phyloP scores from a whole-genome alignment of 2,888 invertebrate species.

The Gortyna flavago region DNA sequence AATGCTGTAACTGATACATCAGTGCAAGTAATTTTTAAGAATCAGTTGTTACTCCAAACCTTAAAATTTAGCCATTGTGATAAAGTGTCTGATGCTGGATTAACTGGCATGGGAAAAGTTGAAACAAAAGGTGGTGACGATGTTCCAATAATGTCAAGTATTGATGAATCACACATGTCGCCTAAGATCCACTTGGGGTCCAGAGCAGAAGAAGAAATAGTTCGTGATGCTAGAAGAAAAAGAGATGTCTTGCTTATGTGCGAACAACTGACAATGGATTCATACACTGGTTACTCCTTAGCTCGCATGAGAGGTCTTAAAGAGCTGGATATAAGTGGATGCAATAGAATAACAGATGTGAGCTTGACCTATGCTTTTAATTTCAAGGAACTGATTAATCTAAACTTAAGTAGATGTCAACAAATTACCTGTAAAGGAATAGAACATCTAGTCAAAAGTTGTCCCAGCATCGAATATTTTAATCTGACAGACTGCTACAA shows the following conservation, averaged over 20 bases:
- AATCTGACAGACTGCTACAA: conserved; percentile 92
- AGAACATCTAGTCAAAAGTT: conserved; percentile 91
- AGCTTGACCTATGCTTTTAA: conserved; percentile 92
- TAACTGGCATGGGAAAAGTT: conserved; percentile 91
- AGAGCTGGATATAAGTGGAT: conserved; percentile 92
- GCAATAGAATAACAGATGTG: conserved; percentile 93
- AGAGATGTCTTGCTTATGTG: conserved; percentile 91
- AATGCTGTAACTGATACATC: conserved; percentile 93
- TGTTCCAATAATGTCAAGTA: conserved; percentile 79
- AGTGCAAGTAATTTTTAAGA: conserved; percentile 92
- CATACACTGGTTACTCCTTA: conserved; percentile 88
- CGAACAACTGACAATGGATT: conserved; percentile 86
- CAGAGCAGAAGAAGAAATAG: conserved; percentile 92
- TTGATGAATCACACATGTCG: conserved; percentile 72
- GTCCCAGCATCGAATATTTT: conserved; percentile 92
- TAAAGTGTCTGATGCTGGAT: conserved; percentile 92
- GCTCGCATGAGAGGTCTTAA: conserved; percentile 89
- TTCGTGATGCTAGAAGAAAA: conserved; percentile 91
- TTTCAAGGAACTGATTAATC: conserved; percentile 91
- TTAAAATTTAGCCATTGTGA: conserved; percentile 92
- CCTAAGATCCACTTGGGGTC: conserved; percentile 91
- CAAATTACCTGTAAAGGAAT: conserved; percentile 92
- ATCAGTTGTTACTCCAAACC: conserved; percentile 90
- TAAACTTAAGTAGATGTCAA: conserved; percentile 92
- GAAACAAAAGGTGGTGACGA: conserved; percentile 77